Percentiles rank a stretch among this genome's conserved stretches.
Evolutionary conservation across 2,888 invertebrate species (phyloP).

Genomic region (Drosophila gaucha): DNA sequence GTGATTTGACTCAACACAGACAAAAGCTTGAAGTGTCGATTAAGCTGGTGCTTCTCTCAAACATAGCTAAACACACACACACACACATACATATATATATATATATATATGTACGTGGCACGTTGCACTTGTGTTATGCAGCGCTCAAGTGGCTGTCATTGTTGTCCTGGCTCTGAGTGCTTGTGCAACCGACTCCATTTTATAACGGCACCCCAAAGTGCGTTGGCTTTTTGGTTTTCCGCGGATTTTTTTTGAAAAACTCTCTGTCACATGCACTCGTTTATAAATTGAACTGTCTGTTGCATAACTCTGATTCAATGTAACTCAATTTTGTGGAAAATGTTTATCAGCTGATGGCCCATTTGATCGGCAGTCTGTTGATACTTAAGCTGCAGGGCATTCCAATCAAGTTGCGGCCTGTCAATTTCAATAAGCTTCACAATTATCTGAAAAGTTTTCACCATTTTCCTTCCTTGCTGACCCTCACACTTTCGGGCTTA

Average conservation of each 20-base stretch:
- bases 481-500: constrained; percentile 6
- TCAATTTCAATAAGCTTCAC: constrained; percentile 60
- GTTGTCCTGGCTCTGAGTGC: constrained; percentile 17
- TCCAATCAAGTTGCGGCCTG: constrained; percentile 54
- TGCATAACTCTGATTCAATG: constrained; percentile 4
- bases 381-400: background rate
- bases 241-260: constrained; percentile 5
- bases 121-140: constrained; percentile 8
- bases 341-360: constrained; percentile 6
- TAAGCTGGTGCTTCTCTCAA: constrained; percentile 17
- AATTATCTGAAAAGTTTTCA: constrained; percentile 22
- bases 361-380: constrained; percentile 2
- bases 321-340: background rate
- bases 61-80: no score
- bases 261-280: background rate
- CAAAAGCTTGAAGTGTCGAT: constrained; percentile 35
- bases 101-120: background rate
- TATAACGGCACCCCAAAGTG: constrained; percentile 36
- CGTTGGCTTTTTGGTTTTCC: constrained; percentile 36
- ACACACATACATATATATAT: background rate
- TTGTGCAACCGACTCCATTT: constrained; percentile 19
- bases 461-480: constrained; percentile 1
- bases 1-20: constrained; percentile 37
- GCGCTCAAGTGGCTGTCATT: constrained; percentile 27
- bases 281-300: background rate